Conservation (phyloP, 2,888 invertebrate species). For the Chirona hameri region DNA sequence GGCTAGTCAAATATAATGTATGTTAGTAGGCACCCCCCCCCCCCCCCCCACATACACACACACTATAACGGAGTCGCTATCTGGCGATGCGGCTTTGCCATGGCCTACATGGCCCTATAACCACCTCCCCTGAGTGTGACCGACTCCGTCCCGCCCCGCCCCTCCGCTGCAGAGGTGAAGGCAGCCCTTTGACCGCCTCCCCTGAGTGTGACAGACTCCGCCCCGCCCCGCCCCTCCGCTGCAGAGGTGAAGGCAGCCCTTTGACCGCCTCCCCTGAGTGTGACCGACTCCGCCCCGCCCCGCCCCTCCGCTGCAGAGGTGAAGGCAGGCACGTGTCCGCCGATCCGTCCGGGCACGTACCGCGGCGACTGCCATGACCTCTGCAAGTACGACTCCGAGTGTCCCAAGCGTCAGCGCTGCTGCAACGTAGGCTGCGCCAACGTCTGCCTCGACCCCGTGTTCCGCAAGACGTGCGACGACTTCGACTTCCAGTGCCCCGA, state of each 20-base stretch:
- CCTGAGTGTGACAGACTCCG: no score
- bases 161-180: neutral
- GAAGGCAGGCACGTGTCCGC: constrained; percentile 3
- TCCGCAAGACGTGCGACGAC: neutral
- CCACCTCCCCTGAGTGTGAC: no score
- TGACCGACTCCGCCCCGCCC: neutral
- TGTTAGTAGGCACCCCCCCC: no score
- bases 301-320: neutral
- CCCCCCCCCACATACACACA: no score
- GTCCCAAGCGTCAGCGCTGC: neutral
- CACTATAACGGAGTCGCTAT: no score
- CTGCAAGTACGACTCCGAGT: constrained; percentile 23
- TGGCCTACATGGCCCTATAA: no score
- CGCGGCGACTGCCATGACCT: constrained; percentile 10
- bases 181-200: neutral
- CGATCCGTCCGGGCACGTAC: neutral
- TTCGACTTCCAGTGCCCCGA: neutral
- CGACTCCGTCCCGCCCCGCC: neutral
- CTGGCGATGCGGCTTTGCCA: no score
- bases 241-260: neutral
- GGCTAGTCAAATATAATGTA: no score
- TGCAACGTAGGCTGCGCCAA: constrained; percentile 26
- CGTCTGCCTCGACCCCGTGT: neutral
- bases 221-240: neutral
- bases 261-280: no score